phyloP scores from a whole-genome alignment of 2,888 invertebrate species.

The Catocala fraxini region DNA sequence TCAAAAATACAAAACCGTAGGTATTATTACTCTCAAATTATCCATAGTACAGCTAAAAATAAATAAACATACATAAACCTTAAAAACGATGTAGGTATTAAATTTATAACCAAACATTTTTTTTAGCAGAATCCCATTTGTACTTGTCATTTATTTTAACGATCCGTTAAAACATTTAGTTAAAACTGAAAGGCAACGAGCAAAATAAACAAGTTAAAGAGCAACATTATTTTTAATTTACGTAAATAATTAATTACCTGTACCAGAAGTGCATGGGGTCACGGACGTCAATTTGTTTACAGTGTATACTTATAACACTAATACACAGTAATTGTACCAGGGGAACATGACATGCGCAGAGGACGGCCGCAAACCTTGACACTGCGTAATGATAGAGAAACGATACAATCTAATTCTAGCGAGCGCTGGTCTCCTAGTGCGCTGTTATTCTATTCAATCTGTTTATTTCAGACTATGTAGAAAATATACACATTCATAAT shows the following conservation, averaged over 20 bases:
- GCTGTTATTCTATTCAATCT: background rate
- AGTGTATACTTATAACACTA: slow-evolving; percentile 14
- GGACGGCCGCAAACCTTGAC: slow-evolving; percentile 49
- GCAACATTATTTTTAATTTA: slow-evolving; percentile 11
- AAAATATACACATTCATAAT: no score
- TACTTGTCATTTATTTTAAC: slow-evolving; percentile 1
- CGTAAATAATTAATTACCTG: slow-evolving; percentile 11
- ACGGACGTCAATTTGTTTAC: slow-evolving; percentile 21
- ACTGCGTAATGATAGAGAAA: slow-evolving; percentile 43
- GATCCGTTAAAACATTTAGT: background rate
- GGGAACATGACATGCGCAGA: slow-evolving; percentile 39
- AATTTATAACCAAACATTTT: no score
- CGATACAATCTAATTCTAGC: slow-evolving; percentile 41
- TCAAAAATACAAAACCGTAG: no score
- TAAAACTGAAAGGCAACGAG: slow-evolving; percentile 3
- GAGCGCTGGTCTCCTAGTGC: slow-evolving; percentile 16
- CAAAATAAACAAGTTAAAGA: slow-evolving; percentile 14
- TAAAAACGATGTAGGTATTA: no score
- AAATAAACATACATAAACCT: no score
- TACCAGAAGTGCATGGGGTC: slow-evolving; percentile 36
- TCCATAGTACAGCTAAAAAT: no score
- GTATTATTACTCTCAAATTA: no score
- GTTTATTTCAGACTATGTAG: no score
- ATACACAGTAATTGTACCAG: slow-evolving; percentile 41
- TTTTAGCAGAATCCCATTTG: no score